Evolutionary conservation across 2,888 invertebrate genomes (phyloP).

Genomic region (Scaptomyza tumidula): DNA sequence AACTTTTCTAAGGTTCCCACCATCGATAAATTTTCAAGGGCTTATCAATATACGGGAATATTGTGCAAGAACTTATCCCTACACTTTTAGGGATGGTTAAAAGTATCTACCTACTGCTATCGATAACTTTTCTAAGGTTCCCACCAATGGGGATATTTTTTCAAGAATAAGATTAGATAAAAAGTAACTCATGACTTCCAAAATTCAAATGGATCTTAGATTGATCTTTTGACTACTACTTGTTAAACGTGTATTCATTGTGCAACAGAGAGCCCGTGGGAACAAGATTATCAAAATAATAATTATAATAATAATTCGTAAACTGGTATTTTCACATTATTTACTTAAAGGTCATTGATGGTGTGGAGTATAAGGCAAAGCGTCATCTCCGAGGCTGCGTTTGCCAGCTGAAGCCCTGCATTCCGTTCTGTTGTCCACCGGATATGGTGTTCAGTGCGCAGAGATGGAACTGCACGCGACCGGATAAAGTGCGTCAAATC

Average conservation of each 20-base stretch:
- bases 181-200: too few species aligned
- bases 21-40: too few species aligned
- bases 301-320: background rate
- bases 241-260: too few species aligned
- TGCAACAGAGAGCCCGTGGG: too few species aligned
- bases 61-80: background rate
- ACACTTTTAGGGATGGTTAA: background rate
- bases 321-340: too few species aligned
- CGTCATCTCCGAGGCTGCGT: constrained; percentile 81
- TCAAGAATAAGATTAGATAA: too few species aligned
- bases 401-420: constrained; percentile 80
- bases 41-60: too few species aligned
- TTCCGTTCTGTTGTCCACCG: constrained; percentile 82
- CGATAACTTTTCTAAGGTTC: background rate
- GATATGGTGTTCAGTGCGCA: constrained; percentile 61
- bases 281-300: too few species aligned
- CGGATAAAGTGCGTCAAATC: constrained; percentile 43
- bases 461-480: constrained; percentile 61
- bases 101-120: background rate
- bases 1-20: too few species aligned
- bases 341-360: constrained; percentile 49
- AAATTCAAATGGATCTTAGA: too few species aligned
- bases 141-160: too few species aligned
- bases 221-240: too few species aligned
- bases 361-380: constrained; percentile 63